Evolutionary conservation across 2,888 invertebrate genomes (phyloP), one percentile per base, ranked within the genome.

Genomic region (Agrilus mali): DNA sequence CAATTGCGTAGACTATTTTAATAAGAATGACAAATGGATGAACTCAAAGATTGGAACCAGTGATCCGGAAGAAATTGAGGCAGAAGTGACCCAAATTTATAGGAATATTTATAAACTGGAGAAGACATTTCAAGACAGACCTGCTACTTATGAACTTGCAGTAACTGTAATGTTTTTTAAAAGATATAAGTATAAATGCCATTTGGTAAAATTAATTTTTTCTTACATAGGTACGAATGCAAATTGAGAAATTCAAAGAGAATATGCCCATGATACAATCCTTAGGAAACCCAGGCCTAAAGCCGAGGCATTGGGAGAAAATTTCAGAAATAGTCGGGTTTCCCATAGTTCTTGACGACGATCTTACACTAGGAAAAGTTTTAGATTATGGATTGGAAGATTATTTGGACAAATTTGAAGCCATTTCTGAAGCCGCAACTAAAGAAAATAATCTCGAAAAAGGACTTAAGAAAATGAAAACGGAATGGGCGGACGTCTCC

Each of bases 321-420:
- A 82, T 96, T 5, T 93, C 94, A 0, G 94, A 95, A 58, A 86
- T 94, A 47, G 87, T 95, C 52, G 95, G 95, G 0, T 93, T 92
- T 64, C 89, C 92, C 1, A 85, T 96, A 35, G 77, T 82, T 47
- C 83, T 92, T 1, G 87, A 92, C 46, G 80, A 84, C 0, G 82
- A 82, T 22, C 71, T 89, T 50, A 86, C 89, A 0, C 69, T 96
- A 31, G 83, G 79, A 42, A 88, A 88, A 66, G 82, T 94, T 7
- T 82, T 89, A 39, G 94, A 94, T 60, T 88, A 90, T 63, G 87
- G 89, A 38, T 70, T 96, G 35, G 86, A 83, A 35, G 88, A 93
- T 47, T 93, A 86, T 60, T 82, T 90, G 22, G 72, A 85, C 0
- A 88, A 86, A 65, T 95, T 96, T 63, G 94, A 94, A 65, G 66